Evolutionary conservation across 2,797 vertebrate species (phyloP).

Genomic region (Avahi laniger): DNA sequence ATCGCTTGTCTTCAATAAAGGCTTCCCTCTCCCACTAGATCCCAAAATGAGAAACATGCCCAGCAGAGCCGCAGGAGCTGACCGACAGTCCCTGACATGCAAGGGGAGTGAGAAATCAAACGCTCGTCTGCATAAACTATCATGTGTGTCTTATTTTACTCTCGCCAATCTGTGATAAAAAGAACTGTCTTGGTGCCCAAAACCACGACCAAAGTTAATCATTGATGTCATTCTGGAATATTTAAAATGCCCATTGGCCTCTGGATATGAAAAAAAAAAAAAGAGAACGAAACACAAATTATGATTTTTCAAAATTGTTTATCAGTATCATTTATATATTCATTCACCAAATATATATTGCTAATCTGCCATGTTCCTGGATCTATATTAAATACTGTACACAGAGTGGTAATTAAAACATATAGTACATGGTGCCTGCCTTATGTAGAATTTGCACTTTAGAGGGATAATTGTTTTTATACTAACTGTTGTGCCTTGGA

Average conservation of each 20-base stretch:
- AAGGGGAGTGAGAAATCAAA: too few species aligned
- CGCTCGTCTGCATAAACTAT: not conserved
- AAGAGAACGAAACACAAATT: not conserved
- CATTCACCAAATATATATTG: not conserved
- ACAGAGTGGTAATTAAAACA: not conserved
- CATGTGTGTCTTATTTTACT: too few species aligned
- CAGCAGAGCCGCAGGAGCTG: not conserved
- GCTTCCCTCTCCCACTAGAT: not conserved
- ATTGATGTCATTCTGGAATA: not conserved
- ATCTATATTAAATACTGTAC: not conserved
- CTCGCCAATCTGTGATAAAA: too few species aligned
- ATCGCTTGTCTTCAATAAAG: not conserved
- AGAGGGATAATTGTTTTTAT: too few species aligned
- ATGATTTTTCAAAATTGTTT: not conserved
- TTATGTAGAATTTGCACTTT: not conserved
- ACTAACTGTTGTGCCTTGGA: not conserved
- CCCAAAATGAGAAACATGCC: rapidly evolving
- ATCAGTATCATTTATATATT: not conserved
- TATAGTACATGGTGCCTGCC: not conserved
- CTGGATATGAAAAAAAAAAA: not conserved
- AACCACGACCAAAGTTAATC: not conserved
- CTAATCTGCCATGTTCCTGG: not conserved
- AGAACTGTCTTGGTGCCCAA: not conserved
- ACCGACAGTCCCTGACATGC: not conserved
- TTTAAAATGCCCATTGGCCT: not conserved